These are phyloP conservation scores for Chiloscyllium plagiosum DNA, from an alignment of 2,113 vertebrate genomes.

Conservation along the genomic window DNA sequence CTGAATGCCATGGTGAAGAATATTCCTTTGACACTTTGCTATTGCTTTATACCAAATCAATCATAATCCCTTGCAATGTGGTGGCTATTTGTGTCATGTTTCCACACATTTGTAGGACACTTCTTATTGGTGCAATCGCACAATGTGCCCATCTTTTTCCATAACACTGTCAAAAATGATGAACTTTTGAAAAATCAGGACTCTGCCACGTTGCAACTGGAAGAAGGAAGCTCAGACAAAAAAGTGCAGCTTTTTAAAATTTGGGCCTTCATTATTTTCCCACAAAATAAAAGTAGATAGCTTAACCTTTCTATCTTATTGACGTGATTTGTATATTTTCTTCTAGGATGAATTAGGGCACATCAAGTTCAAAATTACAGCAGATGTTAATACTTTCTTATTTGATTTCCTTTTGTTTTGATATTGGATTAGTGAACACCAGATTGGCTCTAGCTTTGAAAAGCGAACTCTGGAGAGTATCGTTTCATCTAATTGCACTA, in stretches of 20 bases:
- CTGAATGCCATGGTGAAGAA: slow-evolving; percentile 2
- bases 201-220: neutral
- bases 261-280: neutral
- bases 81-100: neutral
- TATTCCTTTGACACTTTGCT: neutral
- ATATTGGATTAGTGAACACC: neutral
- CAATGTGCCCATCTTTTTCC: neutral
- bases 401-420: neutral
- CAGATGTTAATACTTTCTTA: neutral
- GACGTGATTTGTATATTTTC: neutral
- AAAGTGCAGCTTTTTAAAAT: neutral
- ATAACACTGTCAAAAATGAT: neutral
- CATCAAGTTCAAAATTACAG: neutral
- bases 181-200: neutral
- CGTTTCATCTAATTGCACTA: neutral
- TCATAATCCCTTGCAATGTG: neutral
- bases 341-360: neutral
- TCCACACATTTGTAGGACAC: neutral
- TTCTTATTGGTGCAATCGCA: neutral
- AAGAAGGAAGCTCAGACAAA: neutral
- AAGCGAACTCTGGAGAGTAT: neutral
- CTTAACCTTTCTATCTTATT: neutral
- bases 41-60: neutral
- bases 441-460: neutral
- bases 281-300: neutral